Conservation (phyloP, 2,888 invertebrate genomes). For the Ischnus inquisitorius region DNA sequence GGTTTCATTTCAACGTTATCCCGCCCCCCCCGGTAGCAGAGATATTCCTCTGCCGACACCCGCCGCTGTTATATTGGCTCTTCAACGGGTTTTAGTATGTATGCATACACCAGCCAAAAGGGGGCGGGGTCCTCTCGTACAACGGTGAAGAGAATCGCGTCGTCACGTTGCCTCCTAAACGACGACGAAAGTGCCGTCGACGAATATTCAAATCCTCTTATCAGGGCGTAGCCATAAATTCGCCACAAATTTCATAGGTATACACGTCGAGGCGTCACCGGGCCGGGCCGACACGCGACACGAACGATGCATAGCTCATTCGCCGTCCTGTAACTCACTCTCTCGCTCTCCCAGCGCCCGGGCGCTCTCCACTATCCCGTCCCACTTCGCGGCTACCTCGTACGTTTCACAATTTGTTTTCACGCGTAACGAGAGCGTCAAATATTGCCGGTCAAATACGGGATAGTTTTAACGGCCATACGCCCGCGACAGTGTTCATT, state of each 20-base stretch:
- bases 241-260: slow-evolving; percentile 63
- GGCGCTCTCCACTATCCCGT: not conserved
- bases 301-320: slow-evolving; percentile 41
- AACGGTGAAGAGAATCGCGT: slow-evolving; percentile 6
- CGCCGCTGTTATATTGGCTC: not conserved
- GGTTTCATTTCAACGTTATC: slow-evolving; percentile 14
- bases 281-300: slow-evolving; percentile 59
- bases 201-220: slow-evolving; percentile 71
- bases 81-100: slow-evolving; percentile 1
- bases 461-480: slow-evolving; percentile 48
- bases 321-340: slow-evolving; percentile 18
- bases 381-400: not conserved
- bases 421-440: slow-evolving; percentile 17
- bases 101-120: not conserved
- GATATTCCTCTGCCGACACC: not conserved
- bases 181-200: slow-evolving; percentile 59
- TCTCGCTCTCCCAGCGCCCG: slow-evolving; percentile 12
- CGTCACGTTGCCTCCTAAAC: slow-evolving; percentile 9
- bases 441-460: slow-evolving; percentile 50
- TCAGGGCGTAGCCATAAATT: slow-evolving; percentile 67
- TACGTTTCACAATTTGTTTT: slow-evolving; percentile 43
- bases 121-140: not conserved
- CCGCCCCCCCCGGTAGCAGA: not conserved
- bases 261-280: slow-evolving; percentile 46
- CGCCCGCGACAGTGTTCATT: slow-evolving; percentile 55